phyloP scores from a whole-genome alignment of 1,140 invertebrate species.

The Nylanderia fulva region DNA sequence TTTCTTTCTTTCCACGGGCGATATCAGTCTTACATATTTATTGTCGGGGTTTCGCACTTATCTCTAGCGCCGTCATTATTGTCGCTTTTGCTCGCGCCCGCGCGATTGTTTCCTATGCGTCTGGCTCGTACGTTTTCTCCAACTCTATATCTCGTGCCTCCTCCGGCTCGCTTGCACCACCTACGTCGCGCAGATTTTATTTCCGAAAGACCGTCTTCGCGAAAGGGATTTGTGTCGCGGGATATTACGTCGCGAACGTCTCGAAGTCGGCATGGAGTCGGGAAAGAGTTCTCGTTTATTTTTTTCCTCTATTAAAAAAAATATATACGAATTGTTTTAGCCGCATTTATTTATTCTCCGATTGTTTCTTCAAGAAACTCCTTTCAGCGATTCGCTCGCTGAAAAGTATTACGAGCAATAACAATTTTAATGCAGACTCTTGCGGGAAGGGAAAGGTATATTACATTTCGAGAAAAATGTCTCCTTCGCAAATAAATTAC shows the following conservation, averaged over 20 bases:
- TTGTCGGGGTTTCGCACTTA: constrained; percentile 69
- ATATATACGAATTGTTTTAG: neutral
- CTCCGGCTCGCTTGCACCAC: neutral
- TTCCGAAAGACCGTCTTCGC: constrained; percentile 29
- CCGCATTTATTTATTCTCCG: neutral
- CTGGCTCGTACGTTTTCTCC: constrained; percentile 48
- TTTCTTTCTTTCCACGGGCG: neutral
- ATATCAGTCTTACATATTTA: constrained; percentile 72
- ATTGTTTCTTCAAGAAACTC: neutral
- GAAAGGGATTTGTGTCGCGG: constrained; percentile 29
- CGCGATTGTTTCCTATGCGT: constrained; percentile 56
- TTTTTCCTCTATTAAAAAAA: neutral
- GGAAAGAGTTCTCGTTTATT: neutral
- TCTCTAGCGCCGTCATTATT: constrained; percentile 65
- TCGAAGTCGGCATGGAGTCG: constrained; percentile 28
- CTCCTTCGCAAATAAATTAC: constrained; percentile 3
- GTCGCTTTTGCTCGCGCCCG: constrained; percentile 54
- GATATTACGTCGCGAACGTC: neutral
- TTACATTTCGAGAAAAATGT: neutral
- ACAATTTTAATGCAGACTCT: constrained; percentile 7
- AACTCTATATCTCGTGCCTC: constrained; percentile 18
- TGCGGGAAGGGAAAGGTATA: neutral
- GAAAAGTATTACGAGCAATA: constrained; percentile 15
- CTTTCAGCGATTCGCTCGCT: neutral
- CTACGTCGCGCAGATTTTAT: constrained; percentile 44